Evolutionary conservation across 2,113 vertebrate species (phyloP), one percentile per base, ranked within the genome.

Genomic region (Sebastes schlegelii): DNA sequence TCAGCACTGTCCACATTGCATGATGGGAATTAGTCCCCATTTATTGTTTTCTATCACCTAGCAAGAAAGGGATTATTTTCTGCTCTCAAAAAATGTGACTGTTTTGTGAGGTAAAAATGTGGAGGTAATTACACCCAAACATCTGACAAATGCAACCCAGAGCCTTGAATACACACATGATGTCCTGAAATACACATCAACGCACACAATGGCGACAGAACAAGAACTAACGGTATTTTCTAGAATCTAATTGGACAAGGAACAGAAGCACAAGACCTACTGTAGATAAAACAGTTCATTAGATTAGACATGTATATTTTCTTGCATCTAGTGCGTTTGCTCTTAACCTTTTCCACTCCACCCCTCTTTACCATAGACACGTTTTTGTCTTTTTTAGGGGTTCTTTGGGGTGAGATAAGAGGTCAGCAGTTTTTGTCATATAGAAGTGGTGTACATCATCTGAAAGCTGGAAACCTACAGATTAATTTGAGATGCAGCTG

Each of bases 21-120:
- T 74, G 80, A 90, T 91, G 88, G 88, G 77, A 92, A 83, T 79
- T 52, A 55, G 76, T 89, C 69, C 70, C 54, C 60, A 70, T 76
- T 65, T 74, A 84, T 85, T 87, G 71, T 80, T 83, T 87, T 77
- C 64, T 87, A 77, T 82, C 77, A 79, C 61, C 65, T 80, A 61
- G 79, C 69, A 74, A 81, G 67, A 89, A 65, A 69, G 43, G 68
- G 58, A 74, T 68, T 14, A 43, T 34, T 69, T 65, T 69, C 10
- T 54, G 4, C 79, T 54, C 16, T 73, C 14, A 57, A 16, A 68
- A 61, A 64, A 79, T 69, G n/a, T 61, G 75, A n/a, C 43, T 54
- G 13, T 72, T 65, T 54, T 19, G 9, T 62, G 12, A 0, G 19
- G 8, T 71, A 4, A 34, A 26, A 52, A 42, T 51, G 4, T 66